phyloP scores from a whole-genome alignment of 2,888 invertebrate species.

The Ceriagrion tenellum region DNA sequence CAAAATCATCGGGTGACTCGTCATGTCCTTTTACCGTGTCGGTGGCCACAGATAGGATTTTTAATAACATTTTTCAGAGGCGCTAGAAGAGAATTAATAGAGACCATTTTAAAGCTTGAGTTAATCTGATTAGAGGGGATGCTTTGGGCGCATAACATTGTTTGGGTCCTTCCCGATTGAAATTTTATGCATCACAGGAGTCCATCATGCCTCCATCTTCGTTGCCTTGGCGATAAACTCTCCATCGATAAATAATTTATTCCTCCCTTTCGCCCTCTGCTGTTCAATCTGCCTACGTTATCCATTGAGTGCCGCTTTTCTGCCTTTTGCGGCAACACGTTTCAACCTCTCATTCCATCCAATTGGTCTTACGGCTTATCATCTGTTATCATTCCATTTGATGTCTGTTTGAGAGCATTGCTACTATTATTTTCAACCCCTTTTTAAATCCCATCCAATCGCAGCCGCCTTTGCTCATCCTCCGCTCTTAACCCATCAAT shows the following conservation, averaged over 20 bases:
- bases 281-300: neutral
- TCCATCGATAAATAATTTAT: neutral
- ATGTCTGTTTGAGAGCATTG: neutral
- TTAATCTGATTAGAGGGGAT: slow-evolving; percentile 37
- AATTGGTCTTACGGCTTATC: neutral
- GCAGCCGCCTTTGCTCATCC: neutral
- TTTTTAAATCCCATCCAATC: neutral
- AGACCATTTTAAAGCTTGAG: neutral
- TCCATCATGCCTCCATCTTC: neutral
- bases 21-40: neutral
- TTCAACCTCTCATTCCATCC: neutral
- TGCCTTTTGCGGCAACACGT: neutral
- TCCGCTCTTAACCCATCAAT: neutral
- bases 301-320: neutral
- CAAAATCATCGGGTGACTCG: neutral
- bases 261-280: neutral
- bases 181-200: slow-evolving; percentile 37
- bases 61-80: neutral
- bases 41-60: neutral
- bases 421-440: neutral
- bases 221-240: neutral
- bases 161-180: neutral
- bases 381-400: neutral
- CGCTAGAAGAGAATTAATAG: neutral
- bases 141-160: neutral